A percentile compares a stretch with the other conserved stretches of the same genome.
phyloP scores from a whole-genome alignment of 2,797 vertebrate species.

The Sebastes cheni region DNA sequence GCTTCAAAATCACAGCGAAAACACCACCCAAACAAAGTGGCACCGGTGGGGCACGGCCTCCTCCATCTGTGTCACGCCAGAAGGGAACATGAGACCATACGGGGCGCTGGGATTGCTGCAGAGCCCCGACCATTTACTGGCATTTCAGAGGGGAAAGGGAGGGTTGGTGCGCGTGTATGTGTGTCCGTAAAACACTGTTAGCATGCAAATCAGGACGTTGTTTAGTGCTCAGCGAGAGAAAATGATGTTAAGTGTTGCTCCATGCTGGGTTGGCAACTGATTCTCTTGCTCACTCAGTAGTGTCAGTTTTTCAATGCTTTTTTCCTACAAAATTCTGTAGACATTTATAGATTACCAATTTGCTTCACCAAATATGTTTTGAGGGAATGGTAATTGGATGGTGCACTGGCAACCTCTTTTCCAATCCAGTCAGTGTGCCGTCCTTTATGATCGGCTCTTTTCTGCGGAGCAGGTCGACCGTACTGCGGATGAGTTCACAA shows the following conservation, averaged over 20 bases:
- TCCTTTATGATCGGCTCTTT: not conserved
- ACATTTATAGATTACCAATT: not conserved
- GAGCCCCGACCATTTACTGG: conserved; percentile 41
- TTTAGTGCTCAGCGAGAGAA: conserved; percentile 15
- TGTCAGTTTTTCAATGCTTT: not conserved
- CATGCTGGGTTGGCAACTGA: conserved; percentile 8
- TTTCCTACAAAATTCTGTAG: not conserved
- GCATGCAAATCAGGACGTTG: conserved; percentile 40
- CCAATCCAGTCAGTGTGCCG: not conserved
- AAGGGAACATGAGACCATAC: conserved; percentile 51
- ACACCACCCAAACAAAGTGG: conserved; percentile 51
- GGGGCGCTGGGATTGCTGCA: conserved; percentile 44
- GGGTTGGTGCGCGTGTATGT: not conserved
- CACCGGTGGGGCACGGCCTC: conserved; percentile 33
- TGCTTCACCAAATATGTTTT: not conserved
- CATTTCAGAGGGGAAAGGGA: conserved; percentile 16
- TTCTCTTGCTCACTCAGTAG: not conserved
- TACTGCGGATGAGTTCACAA: not conserved
- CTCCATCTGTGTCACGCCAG: conserved; percentile 55
- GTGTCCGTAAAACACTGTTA: conserved; percentile 8
- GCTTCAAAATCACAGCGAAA: conserved; percentile 53
- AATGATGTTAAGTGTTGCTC: conserved; percentile 5
- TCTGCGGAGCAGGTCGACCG: not conserved
- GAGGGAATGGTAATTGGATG: not conserved
- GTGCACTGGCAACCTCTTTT: not conserved